Evolutionary conservation across 2,113 vertebrate species (phyloP).

Genomic region (Phocoena sinus): DNA sequence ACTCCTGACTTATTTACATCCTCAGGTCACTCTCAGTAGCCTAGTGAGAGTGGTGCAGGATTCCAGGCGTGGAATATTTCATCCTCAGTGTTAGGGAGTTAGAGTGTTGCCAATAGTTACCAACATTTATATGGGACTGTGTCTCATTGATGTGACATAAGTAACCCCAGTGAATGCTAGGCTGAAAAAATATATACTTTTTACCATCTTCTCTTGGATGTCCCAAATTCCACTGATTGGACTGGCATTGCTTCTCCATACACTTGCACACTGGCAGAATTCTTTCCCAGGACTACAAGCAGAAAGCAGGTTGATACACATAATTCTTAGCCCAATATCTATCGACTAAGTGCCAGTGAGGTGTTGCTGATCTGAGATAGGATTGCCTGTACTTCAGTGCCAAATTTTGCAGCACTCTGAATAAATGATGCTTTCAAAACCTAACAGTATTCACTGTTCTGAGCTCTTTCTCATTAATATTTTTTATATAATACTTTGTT

Average conservation of each 20-base stretch:
- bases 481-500: neutral
- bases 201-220: neutral
- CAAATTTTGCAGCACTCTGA: neutral
- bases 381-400: fast-evolving
- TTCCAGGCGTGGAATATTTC: neutral
- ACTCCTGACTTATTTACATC: neutral
- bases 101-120: neutral
- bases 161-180: neutral
- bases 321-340: neutral
- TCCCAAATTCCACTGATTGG: neutral
- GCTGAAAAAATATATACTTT: neutral
- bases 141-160: neutral
- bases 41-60: neutral
- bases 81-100: neutral
- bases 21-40: neutral
- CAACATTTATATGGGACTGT: neutral
- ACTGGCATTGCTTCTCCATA: neutral
- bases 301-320: neutral
- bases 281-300: neutral
- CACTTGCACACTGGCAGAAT: neutral
- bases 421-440: neutral
- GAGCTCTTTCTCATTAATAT: neutral
- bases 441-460: neutral
- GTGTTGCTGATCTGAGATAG: neutral
- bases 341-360: neutral